phyloP scores from a whole-genome alignment of 2,797 vertebrate species.

The Notolabrus celidotus region DNA sequence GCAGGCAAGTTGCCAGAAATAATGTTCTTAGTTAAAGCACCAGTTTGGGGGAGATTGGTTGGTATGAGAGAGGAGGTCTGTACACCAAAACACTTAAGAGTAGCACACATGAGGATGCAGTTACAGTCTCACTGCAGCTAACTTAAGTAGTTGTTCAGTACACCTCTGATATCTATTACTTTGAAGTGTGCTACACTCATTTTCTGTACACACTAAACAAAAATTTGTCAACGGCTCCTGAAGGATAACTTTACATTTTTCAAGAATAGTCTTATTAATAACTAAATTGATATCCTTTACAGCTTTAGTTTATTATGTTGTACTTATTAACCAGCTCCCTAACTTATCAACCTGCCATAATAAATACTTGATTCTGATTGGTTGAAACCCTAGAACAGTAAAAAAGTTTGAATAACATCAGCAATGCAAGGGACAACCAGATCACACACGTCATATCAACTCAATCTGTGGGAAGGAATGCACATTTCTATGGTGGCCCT shows the following conservation, averaged over 20 bases:
- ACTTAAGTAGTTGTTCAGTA: background rate
- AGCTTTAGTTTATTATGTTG: background rate
- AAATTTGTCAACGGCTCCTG: background rate
- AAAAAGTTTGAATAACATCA: too few species aligned
- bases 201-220: background rate
- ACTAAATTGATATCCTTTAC: background rate
- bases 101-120: background rate
- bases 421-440: too few species aligned
- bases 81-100: background rate
- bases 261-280: background rate
- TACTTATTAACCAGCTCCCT: too few species aligned
- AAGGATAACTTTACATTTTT: background rate
- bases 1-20: conserved; percentile 1
- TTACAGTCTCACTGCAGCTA: background rate
- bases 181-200: background rate
- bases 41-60: background rate
- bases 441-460: too few species aligned
- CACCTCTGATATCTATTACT: background rate
- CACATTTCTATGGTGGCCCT: too few species aligned
- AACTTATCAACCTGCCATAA: too few species aligned
- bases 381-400: too few species aligned
- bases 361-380: too few species aligned
- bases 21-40: conserved; percentile 10
- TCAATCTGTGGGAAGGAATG: too few species aligned
- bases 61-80: background rate